These are phyloP conservation scores for Mormyrus iriodes DNA, from an alignment of 2,113 vertebrate species.

Conservation along the genomic window DNA sequence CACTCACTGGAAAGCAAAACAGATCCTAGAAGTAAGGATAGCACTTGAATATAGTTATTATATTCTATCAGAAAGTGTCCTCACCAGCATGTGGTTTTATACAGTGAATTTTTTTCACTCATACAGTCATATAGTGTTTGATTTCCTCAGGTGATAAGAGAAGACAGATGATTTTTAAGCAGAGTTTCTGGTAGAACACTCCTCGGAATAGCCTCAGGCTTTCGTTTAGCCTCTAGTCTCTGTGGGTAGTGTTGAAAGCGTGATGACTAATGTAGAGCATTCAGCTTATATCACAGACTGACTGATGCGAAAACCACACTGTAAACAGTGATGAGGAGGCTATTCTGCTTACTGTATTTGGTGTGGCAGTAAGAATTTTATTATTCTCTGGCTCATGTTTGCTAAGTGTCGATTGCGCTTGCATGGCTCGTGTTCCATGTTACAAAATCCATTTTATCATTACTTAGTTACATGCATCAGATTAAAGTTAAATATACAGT, in stretches of 20 bases:
- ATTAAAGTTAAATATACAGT: not conserved
- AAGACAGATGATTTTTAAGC: not conserved
- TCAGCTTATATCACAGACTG: conserved; percentile 23
- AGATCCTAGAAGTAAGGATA: not conserved
- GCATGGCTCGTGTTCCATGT: not conserved
- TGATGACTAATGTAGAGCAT: conserved; percentile 47
- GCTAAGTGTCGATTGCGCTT: not conserved
- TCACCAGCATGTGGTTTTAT: not conserved
- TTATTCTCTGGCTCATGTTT: not conserved
- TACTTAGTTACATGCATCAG: not conserved
- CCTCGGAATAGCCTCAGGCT: not conserved
- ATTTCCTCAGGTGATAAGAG: not conserved
- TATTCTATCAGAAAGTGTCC: not conserved
- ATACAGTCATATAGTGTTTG: not conserved
- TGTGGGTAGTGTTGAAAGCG: conserved; percentile 53
- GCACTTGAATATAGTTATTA: too few species aligned
- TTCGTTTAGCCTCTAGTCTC: not conserved
- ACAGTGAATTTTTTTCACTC: not conserved
- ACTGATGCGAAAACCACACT: conserved; percentile 52
- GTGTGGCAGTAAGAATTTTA: conserved; percentile 29
- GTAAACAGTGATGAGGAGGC: conserved; percentile 14
- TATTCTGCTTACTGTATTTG: conserved; percentile 30
- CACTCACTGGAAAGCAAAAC: not conserved
- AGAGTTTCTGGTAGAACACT: not conserved
- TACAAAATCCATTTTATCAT: not conserved